Evolutionary conservation across 2,888 invertebrate genomes (phyloP).

Genomic region (Sinhomidia bicolor): DNA sequence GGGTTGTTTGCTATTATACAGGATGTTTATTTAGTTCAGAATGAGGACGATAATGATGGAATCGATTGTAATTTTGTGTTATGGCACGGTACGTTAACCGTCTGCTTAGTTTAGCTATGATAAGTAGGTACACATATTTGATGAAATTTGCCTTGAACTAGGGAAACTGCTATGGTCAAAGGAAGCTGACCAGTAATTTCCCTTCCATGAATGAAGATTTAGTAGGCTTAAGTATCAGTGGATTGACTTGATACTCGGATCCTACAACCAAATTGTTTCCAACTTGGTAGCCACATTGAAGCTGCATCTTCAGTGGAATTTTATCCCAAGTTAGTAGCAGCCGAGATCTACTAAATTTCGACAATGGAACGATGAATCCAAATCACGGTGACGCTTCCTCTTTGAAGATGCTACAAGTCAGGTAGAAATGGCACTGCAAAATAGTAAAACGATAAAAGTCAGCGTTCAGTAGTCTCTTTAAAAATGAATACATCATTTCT

Average conservation of each 20-base stretch:
- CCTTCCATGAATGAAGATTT: constrained; percentile 17
- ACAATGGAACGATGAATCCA: neutral
- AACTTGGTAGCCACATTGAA: constrained; percentile 14
- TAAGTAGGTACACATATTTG: neutral
- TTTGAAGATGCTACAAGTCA: neutral
- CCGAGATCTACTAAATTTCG: neutral
- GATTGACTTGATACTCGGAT: constrained; percentile 56
- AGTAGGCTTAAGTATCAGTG: constrained; percentile 57
- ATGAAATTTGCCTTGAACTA: neutral
- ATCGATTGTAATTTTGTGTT: neutral
- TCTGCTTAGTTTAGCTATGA: neutral
- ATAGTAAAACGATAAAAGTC: neutral
- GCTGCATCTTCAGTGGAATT: constrained; percentile 50
- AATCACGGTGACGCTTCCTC: neutral
- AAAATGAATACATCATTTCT: too few relatives aligned
- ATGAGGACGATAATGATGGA: too few relatives aligned
- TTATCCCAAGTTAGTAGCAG: neutral
- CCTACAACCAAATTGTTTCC: constrained; percentile 27
- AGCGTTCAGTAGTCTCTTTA: too few relatives aligned
- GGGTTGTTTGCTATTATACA: neutral
- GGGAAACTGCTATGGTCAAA: constrained; percentile 62
- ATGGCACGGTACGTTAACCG: neutral
- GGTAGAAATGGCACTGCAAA: neutral
- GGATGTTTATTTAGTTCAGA: too few relatives aligned
- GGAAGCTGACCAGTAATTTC: neutral